Percentiles rank a stretch among this genome's conserved stretches.
Conservation (phyloP, 2,888 invertebrate species). For the Deroplatys truncata region DNA sequence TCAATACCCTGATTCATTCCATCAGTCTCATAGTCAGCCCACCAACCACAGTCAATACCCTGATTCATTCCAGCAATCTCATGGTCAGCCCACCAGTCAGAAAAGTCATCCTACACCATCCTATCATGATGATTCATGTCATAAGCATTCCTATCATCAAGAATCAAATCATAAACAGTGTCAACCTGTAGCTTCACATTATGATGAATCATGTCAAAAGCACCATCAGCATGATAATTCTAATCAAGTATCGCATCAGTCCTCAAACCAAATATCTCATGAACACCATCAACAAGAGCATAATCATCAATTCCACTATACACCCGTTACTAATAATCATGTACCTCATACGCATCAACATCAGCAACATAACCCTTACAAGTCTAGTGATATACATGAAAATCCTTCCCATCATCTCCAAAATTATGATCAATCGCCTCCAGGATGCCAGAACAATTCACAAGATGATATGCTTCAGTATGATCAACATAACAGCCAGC, state of each 20-base stretch:
- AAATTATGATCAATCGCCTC: neutral
- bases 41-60: too few species aligned
- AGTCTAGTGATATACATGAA: too few species aligned
- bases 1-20: too few species aligned
- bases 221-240: neutral
- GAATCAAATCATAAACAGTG: neutral
- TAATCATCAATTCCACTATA: neutral
- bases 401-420: neutral
- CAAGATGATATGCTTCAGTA: neutral
- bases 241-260: neutral
- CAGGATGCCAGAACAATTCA: neutral
- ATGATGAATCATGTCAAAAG: neutral
- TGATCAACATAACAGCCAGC: neutral
- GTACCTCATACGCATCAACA: neutral
- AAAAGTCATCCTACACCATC: neutral
- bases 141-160: too few species aligned
- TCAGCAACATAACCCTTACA: neutral
- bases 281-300: slow-evolving; percentile 27
- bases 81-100: neutral
- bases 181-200: neutral
- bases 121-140: neutral
- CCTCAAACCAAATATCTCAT: slow-evolving; percentile 26
- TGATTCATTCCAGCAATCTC: too few species aligned
- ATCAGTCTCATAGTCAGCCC: too few species aligned
- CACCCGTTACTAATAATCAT: neutral